phyloP scores from a whole-genome alignment of 1,140 invertebrate genomes.

The Drosophila mauritiana region DNA sequence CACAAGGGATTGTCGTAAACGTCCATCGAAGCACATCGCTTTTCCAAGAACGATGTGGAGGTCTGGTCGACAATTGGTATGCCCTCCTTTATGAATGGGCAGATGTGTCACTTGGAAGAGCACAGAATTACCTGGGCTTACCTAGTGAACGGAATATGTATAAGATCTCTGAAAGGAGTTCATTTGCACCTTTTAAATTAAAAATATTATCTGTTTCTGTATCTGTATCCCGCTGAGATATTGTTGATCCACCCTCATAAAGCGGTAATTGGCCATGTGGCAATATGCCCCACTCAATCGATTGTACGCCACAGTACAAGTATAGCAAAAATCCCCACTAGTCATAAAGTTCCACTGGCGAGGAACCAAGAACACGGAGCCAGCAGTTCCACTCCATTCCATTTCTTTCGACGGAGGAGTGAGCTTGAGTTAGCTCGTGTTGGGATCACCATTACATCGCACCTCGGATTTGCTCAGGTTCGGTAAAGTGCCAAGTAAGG shows the following conservation, averaged over 20 bases:
- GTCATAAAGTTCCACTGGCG: constrained; percentile 32
- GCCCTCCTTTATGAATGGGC: constrained; percentile 29
- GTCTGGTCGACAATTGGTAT: constrained; percentile 35
- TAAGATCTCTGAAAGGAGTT: too few species aligned
- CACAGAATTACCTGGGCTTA: too few species aligned
- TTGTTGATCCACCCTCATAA: constrained; percentile 21
- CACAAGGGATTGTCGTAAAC: constrained; percentile 17
- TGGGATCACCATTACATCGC: constrained; percentile 56
- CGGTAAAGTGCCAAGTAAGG: constrained; percentile 65
- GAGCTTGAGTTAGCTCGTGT: constrained; percentile 27
- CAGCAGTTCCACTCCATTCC: constrained; percentile 19
- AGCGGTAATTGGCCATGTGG: constrained; percentile 3
- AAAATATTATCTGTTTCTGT: too few species aligned
- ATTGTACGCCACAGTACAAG: constrained; percentile 13
- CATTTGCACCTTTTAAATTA: too few species aligned
- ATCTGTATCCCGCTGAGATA: not conserved
- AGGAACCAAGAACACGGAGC: constrained; percentile 23
- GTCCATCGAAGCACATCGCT: constrained; percentile 33
- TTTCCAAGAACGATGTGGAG: constrained; percentile 31
- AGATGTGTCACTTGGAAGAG: too few species aligned
- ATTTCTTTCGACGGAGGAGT: constrained; percentile 34
- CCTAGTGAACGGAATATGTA: too few species aligned
- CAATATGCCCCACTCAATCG: constrained; percentile 20
- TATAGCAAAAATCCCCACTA: constrained; percentile 37
- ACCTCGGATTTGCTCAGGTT: constrained; percentile 12